phyloP scores from a whole-genome alignment of 2,113 vertebrate species.

The Callionymus lyra region DNA sequence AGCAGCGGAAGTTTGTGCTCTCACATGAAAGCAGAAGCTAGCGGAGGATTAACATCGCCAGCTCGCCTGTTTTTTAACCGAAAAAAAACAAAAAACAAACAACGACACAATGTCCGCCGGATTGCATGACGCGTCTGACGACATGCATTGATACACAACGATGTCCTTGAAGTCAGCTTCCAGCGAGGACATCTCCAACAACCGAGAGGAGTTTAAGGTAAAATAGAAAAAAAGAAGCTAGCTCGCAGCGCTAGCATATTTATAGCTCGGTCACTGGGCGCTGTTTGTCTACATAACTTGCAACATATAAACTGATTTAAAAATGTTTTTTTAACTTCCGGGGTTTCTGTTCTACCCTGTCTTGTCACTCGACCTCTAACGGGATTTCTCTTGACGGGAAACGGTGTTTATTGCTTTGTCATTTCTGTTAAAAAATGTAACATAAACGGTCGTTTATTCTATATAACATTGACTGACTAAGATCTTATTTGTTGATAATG shows the following conservation, averaged over 20 bases:
- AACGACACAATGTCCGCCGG: no score
- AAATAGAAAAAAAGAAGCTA: slow-evolving; percentile 33
- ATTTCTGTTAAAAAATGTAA: no score
- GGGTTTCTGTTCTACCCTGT: no score
- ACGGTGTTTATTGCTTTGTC: no score
- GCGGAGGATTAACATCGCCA: slow-evolving; percentile 41
- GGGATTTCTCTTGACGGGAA: no score
- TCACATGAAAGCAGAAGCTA: slow-evolving; percentile 25
- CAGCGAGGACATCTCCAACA: slow-evolving; percentile 14
- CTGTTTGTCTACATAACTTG: slow-evolving; percentile 10
- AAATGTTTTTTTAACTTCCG: no score
- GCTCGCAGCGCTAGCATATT: slow-evolving; percentile 25
- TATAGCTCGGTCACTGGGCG: slow-evolving; percentile 25
- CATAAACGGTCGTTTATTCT: no score
- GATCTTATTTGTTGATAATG: no score
- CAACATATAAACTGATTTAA: slow-evolving; percentile 1
- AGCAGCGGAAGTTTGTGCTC: slow-evolving; percentile 34
- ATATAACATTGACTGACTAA: no score
- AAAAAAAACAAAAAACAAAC: no score
- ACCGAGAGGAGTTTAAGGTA: slow-evolving; percentile 45
- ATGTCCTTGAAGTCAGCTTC: slow-evolving; percentile 27
- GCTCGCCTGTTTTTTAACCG: no score
- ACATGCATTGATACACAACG: slow-evolving; percentile 1
- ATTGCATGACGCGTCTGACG: neutral
- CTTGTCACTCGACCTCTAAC: no score